These are phyloP conservation scores for Petrolisthes manimaculis DNA, from an alignment of 2,888 invertebrate species.

Conservation along the genomic window DNA sequence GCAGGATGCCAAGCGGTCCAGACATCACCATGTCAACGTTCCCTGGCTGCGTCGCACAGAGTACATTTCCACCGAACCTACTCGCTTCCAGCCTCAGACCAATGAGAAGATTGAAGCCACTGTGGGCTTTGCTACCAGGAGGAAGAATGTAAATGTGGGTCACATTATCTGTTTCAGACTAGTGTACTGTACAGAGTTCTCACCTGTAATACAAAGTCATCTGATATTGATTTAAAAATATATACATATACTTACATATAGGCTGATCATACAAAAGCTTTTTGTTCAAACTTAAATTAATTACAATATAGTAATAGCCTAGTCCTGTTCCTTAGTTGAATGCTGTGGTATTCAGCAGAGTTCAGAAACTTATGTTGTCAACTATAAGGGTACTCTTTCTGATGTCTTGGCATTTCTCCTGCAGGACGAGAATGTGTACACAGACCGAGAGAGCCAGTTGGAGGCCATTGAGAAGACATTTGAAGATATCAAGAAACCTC, in stretches of 20 bases:
- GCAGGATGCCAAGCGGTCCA: conserved; percentile 74
- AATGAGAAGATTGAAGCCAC: conserved; percentile 99
- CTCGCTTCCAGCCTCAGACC: conserved; percentile 94
- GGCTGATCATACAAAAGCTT: not conserved
- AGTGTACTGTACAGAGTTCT: not conserved
- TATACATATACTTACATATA: not conserved
- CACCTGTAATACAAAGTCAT: not conserved
- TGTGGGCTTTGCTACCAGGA: conserved; percentile 94
- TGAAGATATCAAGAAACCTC: conserved; percentile 85
- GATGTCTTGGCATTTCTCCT: not conserved
- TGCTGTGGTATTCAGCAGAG: no score
- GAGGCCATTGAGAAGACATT: conserved; percentile 98
- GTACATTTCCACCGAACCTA: conserved; percentile 98
- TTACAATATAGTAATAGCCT: not conserved
- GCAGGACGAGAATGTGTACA: conserved; percentile 91
- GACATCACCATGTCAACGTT: conserved; percentile 95
- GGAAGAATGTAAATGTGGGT: conserved; percentile 82
- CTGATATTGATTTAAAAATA: not conserved
- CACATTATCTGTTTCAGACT: not conserved
- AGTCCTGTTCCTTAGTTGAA: no score
- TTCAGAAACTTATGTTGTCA: no score
- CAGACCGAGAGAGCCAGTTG: conserved; percentile 97
- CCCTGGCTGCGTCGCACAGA: conserved; percentile 99
- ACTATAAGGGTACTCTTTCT: no score
- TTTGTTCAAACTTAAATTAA: not conserved